A percentile compares a stretch with the other conserved stretches of the same genome.
phyloP scores from a whole-genome alignment of 92 coral and sea anemone genomes.

The Epizoanthus ramosus region DNA sequence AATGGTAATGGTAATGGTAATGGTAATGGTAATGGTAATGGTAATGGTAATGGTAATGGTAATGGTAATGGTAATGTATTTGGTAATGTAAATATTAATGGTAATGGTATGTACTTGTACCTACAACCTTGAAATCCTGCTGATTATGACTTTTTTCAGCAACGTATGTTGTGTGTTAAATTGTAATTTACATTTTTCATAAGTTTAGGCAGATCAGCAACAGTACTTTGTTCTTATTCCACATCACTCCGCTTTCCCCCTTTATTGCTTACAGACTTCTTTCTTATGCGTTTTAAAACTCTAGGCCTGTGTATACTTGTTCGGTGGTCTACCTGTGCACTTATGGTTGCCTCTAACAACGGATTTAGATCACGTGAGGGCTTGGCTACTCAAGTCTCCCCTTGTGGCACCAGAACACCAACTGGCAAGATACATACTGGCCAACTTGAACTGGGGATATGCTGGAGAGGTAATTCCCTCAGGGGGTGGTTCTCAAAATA shows the following conservation, averaged over 20 bases:
- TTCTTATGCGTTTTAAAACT: background rate
- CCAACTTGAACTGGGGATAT: constrained; percentile 94
- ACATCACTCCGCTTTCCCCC: background rate
- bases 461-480: constrained; percentile 58
- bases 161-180: too few relatives aligned
- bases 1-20: too few relatives aligned
- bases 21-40: too few relatives aligned
- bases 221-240: background rate
- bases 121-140: too few relatives aligned
- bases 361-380: constrained; percentile 81
- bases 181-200: too few relatives aligned
- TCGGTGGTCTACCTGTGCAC: constrained; percentile 86
- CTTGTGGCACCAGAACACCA: constrained; percentile 91
- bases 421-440: constrained; percentile 80
- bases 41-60: too few relatives aligned
- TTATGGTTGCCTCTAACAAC: constrained; percentile 80
- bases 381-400: constrained; percentile 92
- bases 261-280: background rate
- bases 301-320: constrained; percentile 87
- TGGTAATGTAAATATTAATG: too few relatives aligned
- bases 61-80: too few relatives aligned
- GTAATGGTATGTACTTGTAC: too few relatives aligned
- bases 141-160: too few relatives aligned
- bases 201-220: too few relatives aligned
- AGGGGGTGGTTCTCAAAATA: too few relatives aligned